Evolutionary conservation across 2,888 invertebrate species (phyloP).

Genomic region (Oscheius sp.): DNA sequence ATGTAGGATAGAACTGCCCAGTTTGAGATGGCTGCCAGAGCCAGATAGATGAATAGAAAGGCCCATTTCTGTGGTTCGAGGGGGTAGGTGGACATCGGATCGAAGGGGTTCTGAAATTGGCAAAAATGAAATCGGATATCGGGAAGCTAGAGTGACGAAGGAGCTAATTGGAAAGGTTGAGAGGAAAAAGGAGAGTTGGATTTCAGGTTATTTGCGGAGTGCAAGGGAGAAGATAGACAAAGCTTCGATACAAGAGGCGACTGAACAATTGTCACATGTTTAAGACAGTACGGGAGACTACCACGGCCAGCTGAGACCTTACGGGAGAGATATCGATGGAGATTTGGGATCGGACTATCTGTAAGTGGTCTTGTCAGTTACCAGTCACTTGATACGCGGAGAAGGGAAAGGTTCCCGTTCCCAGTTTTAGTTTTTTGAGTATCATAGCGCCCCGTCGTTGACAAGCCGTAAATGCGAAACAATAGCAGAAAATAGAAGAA

Average conservation of each 20-base stretch:
- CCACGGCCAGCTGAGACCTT: neutral
- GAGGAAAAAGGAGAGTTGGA: neutral
- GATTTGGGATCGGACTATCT: no score
- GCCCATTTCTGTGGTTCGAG: slow-evolving; percentile 52
- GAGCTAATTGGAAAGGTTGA: slow-evolving; percentile 5
- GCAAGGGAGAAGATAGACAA: neutral
- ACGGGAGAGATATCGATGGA: neutral
- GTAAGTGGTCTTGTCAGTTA: no score
- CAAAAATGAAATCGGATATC: neutral
- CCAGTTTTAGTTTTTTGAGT: no score
- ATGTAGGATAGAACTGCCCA: slow-evolving; percentile 72
- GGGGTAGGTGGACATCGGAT: slow-evolving; percentile 19
- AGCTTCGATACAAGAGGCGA: neutral
- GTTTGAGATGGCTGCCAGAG: slow-evolving; percentile 67
- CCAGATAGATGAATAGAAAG: slow-evolving; percentile 61
- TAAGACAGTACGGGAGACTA: neutral
- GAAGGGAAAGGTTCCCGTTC: no score
- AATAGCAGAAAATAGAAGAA: no score
- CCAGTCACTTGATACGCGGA: no score
- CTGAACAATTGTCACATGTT: neutral
- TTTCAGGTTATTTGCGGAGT: neutral
- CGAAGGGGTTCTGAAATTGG: neutral
- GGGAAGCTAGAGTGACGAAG: neutral
- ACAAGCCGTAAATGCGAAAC: no score
- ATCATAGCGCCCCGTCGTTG: no score